Evolutionary conservation across 2,888 invertebrate genomes (phyloP).

Genomic region (Scaptomyza parva): DNA sequence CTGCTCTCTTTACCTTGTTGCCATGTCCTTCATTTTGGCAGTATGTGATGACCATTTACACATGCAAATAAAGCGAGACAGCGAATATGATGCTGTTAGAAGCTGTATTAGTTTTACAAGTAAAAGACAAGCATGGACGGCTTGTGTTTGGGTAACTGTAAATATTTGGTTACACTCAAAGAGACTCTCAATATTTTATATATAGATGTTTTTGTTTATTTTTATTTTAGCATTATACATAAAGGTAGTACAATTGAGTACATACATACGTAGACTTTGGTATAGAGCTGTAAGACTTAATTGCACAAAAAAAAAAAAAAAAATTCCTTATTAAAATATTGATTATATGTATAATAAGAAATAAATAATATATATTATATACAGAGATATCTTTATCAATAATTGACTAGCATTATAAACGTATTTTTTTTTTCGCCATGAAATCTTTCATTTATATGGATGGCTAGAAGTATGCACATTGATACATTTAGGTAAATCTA

Average conservation of each 20-base stretch:
- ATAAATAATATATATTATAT: conserved; percentile 26
- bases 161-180: background rate
- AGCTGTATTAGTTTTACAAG: background rate
- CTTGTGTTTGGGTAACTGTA: background rate
- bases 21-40: background rate
- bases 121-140: background rate
- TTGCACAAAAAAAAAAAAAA: conserved; percentile 40
- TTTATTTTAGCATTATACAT: conserved; percentile 51
- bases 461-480: conserved; percentile 37
- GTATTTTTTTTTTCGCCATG: conserved; percentile 20
- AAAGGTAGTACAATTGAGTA: conserved; percentile 34
- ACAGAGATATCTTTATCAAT: conserved; percentile 42
- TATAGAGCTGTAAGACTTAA: conserved; percentile 40
- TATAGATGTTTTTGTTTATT: conserved; percentile 28
- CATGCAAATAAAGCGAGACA: background rate
- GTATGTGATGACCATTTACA: background rate
- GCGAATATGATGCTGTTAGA: background rate
- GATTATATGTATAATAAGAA: conserved; percentile 7
- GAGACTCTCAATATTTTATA: background rate
- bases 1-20: background rate
- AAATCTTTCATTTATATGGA: conserved; percentile 6
- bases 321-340: conserved; percentile 13
- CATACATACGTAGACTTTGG: conserved; percentile 47
- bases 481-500: conserved; percentile 43
- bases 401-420: conserved; percentile 61